Base-by-base conservation (phyloP, 2,113 vertebrate genomes). In the Damaliscus lunatus region DNA sequence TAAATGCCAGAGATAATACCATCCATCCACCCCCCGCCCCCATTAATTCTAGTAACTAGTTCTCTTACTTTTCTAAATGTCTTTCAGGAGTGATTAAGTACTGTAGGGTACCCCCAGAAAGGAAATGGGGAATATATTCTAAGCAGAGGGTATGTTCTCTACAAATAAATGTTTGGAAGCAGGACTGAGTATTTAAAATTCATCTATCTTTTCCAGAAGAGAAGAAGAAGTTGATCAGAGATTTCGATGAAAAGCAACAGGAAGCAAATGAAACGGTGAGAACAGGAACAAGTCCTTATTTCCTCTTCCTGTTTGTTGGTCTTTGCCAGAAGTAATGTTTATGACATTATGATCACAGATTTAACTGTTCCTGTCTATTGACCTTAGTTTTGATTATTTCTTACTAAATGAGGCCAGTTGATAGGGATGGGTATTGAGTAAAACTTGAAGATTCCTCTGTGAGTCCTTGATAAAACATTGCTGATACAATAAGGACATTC, bases 241-340 rank as follows among this genome's bases (percentile, higher is more conserved):
- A 98, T 91, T 99, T 99, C 50, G 99, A 99, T 98, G 99, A 99
- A 98, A 99, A 99, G 55, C 98, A 99, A 21, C 99, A 99, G 46
- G 99, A 99, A 98, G 99, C 99, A 96, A 99, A 99, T 88, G 99
- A 99, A 99, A 99, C 99, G 98, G 99, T 99, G 98, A 99, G 97
- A 71, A 62, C 3, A 16, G 52, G 33, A 80, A 5, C 33, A 94
- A 87, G 31, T 57, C 13, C 57, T 97, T 92, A 29, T 94, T 96
- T 96, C 88, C 78, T 85, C 43, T 95, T 96, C 67, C 77, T 91
- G 48, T 29, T 67, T 81, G 7, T 92, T 93, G 57, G 9, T 53
- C 67, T 97, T 97, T 88, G 90, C 57, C 40, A 81, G 46, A 97
- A 97, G 36, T 53, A 92, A 62, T 81, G 19, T 62, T 59, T 57